Evolutionary conservation across 2,797 vertebrate genomes (phyloP).

Genomic region (Babyrousa celebensis): DNA sequence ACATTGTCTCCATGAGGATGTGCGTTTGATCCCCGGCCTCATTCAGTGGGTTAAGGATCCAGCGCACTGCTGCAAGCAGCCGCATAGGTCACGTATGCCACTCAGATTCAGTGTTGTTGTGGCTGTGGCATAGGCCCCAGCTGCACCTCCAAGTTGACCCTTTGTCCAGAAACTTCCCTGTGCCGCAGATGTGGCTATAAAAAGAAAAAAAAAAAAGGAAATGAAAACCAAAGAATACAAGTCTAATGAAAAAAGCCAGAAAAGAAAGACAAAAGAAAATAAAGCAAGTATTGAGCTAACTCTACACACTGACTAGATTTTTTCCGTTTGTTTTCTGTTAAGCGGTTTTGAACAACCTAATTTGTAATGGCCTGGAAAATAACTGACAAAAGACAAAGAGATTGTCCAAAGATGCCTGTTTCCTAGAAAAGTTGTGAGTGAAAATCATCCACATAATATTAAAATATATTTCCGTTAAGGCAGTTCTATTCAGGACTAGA

Average conservation of each 20-base stretch:
- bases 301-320: neutral
- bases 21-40: too few species aligned
- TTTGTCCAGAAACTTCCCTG: too few species aligned
- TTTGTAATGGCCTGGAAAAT: neutral
- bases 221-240: neutral
- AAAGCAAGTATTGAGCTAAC: neutral
- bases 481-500: neutral
- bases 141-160: too few species aligned
- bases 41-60: too few species aligned
- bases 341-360: neutral
- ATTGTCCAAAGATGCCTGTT: neutral
- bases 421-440: neutral
- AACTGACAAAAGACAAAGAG: neutral
- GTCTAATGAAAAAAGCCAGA: neutral
- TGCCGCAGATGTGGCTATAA: too few species aligned
- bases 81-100: too few species aligned
- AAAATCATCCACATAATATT: neutral
- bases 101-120: too few species aligned
- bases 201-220: too few species aligned
- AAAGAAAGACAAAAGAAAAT: neutral
- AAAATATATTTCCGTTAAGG: constrained; percentile 10
- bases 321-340: constrained; percentile 2
- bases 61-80: too few species aligned
- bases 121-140: too few species aligned
- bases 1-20: too few species aligned